Evolutionary conservation across 2,113 vertebrate species (phyloP).

Genomic region (Barbus barbus): DNA sequence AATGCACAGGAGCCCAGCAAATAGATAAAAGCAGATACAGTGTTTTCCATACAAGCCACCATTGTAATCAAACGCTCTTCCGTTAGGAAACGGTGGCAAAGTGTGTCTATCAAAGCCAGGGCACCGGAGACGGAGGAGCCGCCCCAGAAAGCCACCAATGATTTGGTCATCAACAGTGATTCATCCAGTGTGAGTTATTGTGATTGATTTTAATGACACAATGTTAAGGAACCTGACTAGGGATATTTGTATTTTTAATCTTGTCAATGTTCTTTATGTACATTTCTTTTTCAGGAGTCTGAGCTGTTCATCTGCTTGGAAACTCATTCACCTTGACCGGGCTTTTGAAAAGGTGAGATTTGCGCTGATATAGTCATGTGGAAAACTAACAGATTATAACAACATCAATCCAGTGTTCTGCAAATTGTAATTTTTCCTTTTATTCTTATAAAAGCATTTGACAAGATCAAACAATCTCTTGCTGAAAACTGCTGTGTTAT

Average conservation of each 20-base stretch:
- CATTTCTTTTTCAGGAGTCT: slow-evolving; percentile 58
- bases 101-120: slow-evolving; percentile 58
- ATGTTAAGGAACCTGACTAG: too few relatives aligned
- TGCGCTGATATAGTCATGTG: not conserved
- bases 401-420: not conserved
- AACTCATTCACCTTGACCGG: slow-evolving; percentile 51
- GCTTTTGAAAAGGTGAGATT: slow-evolving; percentile 30
- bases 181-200: slow-evolving; percentile 62
- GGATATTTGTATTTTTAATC: not conserved
- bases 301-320: slow-evolving; percentile 70
- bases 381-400: not conserved
- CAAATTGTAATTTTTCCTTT: not conserved
- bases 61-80: not conserved
- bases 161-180: slow-evolving; percentile 55
- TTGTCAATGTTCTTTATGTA: not conserved
- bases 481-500: slow-evolving; percentile 43
- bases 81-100: slow-evolving; percentile 58
- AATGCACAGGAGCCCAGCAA: not conserved
- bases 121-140: slow-evolving; percentile 52
- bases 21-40: too few relatives aligned
- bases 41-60: not conserved
- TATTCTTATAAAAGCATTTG: slow-evolving; percentile 21
- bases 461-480: slow-evolving; percentile 2
- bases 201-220: not conserved
- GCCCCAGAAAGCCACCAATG: slow-evolving; percentile 33